Evolutionary conservation across 2,888 invertebrate genomes (phyloP), one percentile per base, ranked within the genome.

Genomic region (Theretra japonica): DNA sequence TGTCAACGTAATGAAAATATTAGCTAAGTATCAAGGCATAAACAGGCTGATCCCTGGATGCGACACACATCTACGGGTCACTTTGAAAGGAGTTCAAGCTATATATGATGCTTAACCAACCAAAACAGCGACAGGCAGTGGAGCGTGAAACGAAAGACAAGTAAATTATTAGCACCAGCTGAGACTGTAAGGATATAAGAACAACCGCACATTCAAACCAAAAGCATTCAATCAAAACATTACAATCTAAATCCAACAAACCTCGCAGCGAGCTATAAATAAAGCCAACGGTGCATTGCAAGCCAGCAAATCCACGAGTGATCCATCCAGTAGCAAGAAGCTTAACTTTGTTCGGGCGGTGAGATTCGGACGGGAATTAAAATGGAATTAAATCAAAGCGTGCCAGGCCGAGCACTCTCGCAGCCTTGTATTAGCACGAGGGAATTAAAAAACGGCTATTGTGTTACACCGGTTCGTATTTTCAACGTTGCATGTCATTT

Each of bases 341-440:
- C 81, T 82, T 82, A 82, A 82, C 81, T 79, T 76, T 76, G 81
- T 81, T 79, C 70, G 60, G 71, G 74, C 75, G 74, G 79, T 75
- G 73, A 72, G 78, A 76, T 77, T 79, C 76, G 76, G 75, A 74
- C 71, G 71, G 69, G 80, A 80, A 80, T 80, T 81, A 82, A 79
- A 76, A 76, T 69, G 74, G 76, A 79, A 82, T 82, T 83, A 81
- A 82, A 82, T 82, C 80, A 78, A 78, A 77, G 41, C 41, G 41
- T 72, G 57, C 50, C 25, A 70, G 33, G 30, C 60, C 23, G 65
- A 62, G 30, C 11, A 11, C 5, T n/a, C 62, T 17, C 48, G 4
- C 60, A 30, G 60, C 30, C 60, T 60, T 48, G 65, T 41, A 65
- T 65, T 48, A 65, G 60, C 60, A 65, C 65, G 41, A 23, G 65